Conservation (phyloP, 2,113 vertebrate genomes). For the Grammomys surdaster region DNA sequence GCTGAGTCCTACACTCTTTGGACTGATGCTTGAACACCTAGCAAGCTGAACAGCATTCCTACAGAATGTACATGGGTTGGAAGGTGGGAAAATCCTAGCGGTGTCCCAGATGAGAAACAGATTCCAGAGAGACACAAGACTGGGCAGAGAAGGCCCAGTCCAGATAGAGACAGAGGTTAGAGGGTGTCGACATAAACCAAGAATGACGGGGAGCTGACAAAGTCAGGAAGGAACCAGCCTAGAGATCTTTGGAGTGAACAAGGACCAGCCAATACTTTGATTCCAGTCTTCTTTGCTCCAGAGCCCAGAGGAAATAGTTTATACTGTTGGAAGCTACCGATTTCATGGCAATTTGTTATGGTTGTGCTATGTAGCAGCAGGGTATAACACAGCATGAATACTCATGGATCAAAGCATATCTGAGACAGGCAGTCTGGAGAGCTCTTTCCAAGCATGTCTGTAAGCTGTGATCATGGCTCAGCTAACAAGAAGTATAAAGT, state of each 20-base stretch:
- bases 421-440: neutral
- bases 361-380: neutral
- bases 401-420: neutral
- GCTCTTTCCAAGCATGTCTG: neutral
- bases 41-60: neutral
- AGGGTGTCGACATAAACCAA: neutral
- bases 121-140: neutral
- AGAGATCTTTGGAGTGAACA: rapidly evolving
- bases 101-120: neutral
- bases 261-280: no score
- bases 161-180: rapidly evolving
- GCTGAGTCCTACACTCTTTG: neutral
- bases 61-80: rapidly evolving
- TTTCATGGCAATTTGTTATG: neutral
- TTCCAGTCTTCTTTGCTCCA: neutral
- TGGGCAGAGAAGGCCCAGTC: rapidly evolving
- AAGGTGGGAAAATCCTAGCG: rapidly evolving
- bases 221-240: rapidly evolving
- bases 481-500: neutral
- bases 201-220: rapidly evolving
- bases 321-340: neutral
- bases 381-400: neutral
- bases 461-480: neutral
- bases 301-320: neutral
- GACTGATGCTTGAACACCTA: neutral